Evolutionary conservation across 1,140 invertebrate genomes (phyloP), one percentile per base, ranked within the genome.

Genomic region (Physella acuta): DNA sequence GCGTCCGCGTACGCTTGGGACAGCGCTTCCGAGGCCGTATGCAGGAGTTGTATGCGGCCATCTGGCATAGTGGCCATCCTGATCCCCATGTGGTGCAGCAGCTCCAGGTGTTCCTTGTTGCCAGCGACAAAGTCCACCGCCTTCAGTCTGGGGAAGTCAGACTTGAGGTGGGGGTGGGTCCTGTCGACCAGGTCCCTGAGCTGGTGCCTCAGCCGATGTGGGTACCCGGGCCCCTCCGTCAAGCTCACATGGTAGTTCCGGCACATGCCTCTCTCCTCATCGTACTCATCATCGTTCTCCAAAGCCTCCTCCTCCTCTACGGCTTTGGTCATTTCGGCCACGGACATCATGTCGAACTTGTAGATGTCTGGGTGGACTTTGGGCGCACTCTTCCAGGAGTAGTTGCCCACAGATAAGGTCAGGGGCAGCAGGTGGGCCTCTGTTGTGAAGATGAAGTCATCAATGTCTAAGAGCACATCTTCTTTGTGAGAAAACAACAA

Each of bases 401-500:
- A 71, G 53, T 82, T 83, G 39, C 73, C 76, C 11, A 82, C 79
- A 62, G 91, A 92, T 31, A 97, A 86, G 16, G 91, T 91, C 0
- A 99, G 86, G 16, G 97, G 97, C 66, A 99, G 85, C 36, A 99
- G 88, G 87, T 99, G 97, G 2, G 94, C 97, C 83, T 99, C 97
- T 0, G 97, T 99, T 0, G 96, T 98, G 74, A 99, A 93, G 66
- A 99, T 90, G 87, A 97, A 99, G 82, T 97, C 91, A 85, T 98
- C 94, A n/a, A 98, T 85, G 83, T 98, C 92, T 30, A 99, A 85
- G 31, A 93, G 86, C 24, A 98, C 83, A 80, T 99, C 94, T 49
- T 89, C 89, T 52, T 93, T 90, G 73, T 97, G 93, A 11, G 94
- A 90, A 84, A 98, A 99, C 66, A 99, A 85, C 78, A 99, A 88